Base-by-base conservation (phyloP, 2,888 invertebrate species). In the Spodoptera exigua region DNA sequence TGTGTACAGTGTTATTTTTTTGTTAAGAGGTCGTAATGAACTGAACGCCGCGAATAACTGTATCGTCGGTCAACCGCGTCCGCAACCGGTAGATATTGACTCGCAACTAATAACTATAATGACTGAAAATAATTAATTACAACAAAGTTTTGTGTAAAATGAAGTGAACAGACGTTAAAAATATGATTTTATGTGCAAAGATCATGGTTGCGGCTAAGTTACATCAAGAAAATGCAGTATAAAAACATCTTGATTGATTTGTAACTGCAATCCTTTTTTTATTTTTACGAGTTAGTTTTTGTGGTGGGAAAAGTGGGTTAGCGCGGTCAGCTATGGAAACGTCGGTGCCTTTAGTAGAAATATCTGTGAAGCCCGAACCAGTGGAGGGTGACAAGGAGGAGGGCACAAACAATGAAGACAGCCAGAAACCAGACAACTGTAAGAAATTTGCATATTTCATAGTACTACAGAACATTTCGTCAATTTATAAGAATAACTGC, bases 281-380 rank as follows among this genome's bases (percentile, higher is more conserved):
- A n/a, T 27, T 0, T 39, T 59, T 34, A 14, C 2, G 46, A 41
- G 14, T 10, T 49, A 7, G 54, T 52, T 57, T 57, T 52, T 59
- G 36, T 49, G 18, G 36, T 10, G 13, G 1, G 46, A 32, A 45
- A 68, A 58, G 62, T 65, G 54, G 59, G 53, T 60, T 74, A 55
- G 32, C 14, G 1, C 48, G 56, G 48, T 61, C 58, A 53, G 56
- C 34, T 5, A 76, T 76, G 76, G 78, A 78, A 56, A 45, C 40
- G 3, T 9, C 32, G 16, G 17, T 53, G 10, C 0, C 36, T 48
- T 7, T 63, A 35, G 45, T 56, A 13, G 59, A 72, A 60, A 40
- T 78, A 49, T 39, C 62, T 53, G 55, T 76, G n/a, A 73, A 78
- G 58, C 14, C 54, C n/a, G 76, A 76, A 52, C 55, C 51, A 18